Conservation (phyloP, 1,140 invertebrate genomes). For the Drosophila ercepeae region DNA sequence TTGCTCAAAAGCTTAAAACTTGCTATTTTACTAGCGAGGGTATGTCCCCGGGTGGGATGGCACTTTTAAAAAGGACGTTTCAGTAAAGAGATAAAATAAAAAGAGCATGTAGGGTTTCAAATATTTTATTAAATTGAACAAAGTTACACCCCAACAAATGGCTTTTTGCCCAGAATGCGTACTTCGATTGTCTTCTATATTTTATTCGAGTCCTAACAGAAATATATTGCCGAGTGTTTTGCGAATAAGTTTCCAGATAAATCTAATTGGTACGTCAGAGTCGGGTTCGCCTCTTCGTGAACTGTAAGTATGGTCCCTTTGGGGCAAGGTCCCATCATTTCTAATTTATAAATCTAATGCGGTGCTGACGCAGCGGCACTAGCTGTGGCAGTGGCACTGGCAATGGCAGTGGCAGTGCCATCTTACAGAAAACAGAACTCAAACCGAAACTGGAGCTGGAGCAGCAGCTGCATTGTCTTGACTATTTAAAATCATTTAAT, state of each 20-base stretch:
- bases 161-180: no score
- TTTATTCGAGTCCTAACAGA: neutral
- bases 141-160: no score
- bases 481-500: conserved; percentile 82
- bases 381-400: conserved; percentile 8
- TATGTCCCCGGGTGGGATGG: conserved; percentile 5
- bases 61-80: neutral
- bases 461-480: conserved; percentile 67
- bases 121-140: no score
- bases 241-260: conserved; percentile 16
- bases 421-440: conserved; percentile 25
- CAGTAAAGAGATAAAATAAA: no score
- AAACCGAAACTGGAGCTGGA: neutral
- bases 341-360: conserved; percentile 81
- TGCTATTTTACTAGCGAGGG: neutral
- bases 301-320: conserved; percentile 29
- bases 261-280: conserved; percentile 46
- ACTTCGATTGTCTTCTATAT: neutral
- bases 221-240: conserved; percentile 1
- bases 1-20: conserved; percentile 21
- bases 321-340: conserved; percentile 66
- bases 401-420: conserved; percentile 31
- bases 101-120: no score
- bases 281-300: conserved; percentile 18
- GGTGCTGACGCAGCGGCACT: conserved; percentile 57